Percentiles rank a stretch among this genome's conserved stretches.
Conservation (phyloP, 1,140 invertebrate species). For the Hydropsyche tenuis region DNA sequence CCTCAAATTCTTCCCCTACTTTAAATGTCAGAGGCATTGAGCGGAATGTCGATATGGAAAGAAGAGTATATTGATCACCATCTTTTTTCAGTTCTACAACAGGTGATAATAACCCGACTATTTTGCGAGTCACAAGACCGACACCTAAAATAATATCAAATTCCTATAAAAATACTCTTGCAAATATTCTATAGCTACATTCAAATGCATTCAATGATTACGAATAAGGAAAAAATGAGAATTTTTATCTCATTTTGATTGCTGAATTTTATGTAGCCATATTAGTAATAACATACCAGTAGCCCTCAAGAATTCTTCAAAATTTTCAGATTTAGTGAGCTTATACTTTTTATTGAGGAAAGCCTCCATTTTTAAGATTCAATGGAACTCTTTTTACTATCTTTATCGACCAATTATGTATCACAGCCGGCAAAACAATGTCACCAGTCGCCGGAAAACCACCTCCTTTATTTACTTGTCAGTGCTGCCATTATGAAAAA, state of each 20-base stretch:
- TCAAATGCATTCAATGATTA: too few species aligned
- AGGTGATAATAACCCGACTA: slow-evolving; percentile 76
- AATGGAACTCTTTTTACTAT: too few species aligned
- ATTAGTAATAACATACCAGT: slow-evolving; percentile 73
- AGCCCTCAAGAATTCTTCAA: slow-evolving; percentile 86
- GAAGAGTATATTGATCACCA: slow-evolving; percentile 73
- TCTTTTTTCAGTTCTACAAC: slow-evolving; percentile 73
- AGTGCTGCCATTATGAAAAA: too few species aligned
- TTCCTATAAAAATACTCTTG: neutral
- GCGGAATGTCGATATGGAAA: slow-evolving; percentile 85
- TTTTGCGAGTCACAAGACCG: slow-evolving; percentile 74
- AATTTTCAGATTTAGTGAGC: slow-evolving; percentile 76
- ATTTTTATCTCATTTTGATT: too few species aligned
- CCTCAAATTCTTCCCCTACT: slow-evolving; percentile 83
- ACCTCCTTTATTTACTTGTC: too few species aligned
- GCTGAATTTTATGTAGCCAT: too few species aligned
- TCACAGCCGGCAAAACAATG: too few species aligned
- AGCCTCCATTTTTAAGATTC: slow-evolving; percentile 59
- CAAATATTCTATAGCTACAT: too few species aligned
- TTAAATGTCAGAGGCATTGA: slow-evolving; percentile 80
- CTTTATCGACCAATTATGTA: too few species aligned
- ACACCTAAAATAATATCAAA: slow-evolving; percentile 69
- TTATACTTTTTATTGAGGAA: slow-evolving; percentile 76
- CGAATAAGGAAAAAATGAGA: too few species aligned
- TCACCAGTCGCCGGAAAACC: too few species aligned